A percentile compares a stretch with the other conserved stretches of the same genome.
Evolutionary conservation across 1,140 invertebrate genomes (phyloP).

Genomic region (Dufourea novaeangliae): DNA sequence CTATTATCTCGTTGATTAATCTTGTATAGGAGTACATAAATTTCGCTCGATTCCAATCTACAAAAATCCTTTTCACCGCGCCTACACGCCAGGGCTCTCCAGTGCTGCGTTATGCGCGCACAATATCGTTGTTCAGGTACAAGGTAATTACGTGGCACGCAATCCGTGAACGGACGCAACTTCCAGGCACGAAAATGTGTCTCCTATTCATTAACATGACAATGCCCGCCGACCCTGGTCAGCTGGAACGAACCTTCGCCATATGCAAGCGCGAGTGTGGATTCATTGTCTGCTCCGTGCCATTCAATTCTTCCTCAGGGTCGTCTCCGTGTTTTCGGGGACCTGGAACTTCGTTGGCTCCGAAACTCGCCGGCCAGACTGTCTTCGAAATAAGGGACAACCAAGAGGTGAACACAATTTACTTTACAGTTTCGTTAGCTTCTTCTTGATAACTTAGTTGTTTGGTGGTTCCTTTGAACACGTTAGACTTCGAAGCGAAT

Average conservation of each 20-base stretch:
- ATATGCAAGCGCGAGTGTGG: conserved; percentile 59
- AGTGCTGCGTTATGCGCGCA: background rate
- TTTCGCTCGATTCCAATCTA: too few species aligned
- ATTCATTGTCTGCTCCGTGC: conserved; percentile 66
- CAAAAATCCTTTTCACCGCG: background rate
- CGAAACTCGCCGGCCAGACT: background rate
- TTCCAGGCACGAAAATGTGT: conserved; percentile 32
- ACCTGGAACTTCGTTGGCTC: conserved; percentile 23
- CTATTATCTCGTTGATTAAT: too few species aligned
- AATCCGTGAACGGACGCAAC: conserved; percentile 17
- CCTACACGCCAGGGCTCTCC: background rate
- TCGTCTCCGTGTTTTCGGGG: conserved; percentile 46
- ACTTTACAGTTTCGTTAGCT: background rate
- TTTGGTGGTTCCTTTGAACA: too few species aligned
- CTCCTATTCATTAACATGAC: conserved; percentile 57
- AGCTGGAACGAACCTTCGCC: conserved; percentile 64
- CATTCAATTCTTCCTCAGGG: conserved; percentile 69
- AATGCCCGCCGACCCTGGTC: conserved; percentile 67
- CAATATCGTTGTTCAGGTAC: background rate
- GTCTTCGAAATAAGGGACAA: background rate
- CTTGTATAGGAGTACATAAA: too few species aligned
- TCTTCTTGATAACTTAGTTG: too few species aligned
- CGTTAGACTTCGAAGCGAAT: too few species aligned
- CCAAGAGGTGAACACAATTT: background rate
- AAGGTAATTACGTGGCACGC: conserved; percentile 15